Evolutionary conservation across 2,888 invertebrate species (phyloP).

Genomic region (Biston stratarius): DNA sequence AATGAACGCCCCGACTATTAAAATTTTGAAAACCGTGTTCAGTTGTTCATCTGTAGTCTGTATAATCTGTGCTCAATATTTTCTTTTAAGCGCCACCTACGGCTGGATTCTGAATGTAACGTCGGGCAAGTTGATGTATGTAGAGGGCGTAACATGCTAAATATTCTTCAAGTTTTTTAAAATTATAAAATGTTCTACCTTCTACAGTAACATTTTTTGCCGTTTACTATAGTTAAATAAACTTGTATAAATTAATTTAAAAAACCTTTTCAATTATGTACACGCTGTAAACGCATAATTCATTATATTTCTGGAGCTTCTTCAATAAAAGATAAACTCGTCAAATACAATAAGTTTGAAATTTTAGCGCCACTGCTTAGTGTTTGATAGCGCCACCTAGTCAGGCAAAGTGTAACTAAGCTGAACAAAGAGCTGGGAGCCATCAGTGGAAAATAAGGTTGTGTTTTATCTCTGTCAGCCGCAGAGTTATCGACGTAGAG

Average conservation of each 20-base stretch:
- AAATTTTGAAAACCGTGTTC: too few species aligned
- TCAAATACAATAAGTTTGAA: neutral
- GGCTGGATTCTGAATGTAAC: neutral
- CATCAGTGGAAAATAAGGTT: constrained; percentile 80
- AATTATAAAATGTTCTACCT: neutral
- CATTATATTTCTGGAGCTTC: neutral
- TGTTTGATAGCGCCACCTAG: constrained; percentile 62
- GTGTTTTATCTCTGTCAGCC: constrained; percentile 77
- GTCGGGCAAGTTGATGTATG: neutral
- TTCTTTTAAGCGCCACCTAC: neutral
- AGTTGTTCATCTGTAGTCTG: neutral
- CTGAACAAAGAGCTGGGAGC: constrained; percentile 83
- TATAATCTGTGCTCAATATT: neutral
- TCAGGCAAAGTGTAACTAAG: constrained; percentile 56
- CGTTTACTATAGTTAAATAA: neutral
- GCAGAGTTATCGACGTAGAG: constrained; percentile 50
- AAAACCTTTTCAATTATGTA: too few species aligned
- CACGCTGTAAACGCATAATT: neutral
- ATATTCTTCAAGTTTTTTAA: too few species aligned
- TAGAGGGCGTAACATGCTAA: neutral
- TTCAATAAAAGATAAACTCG: neutral
- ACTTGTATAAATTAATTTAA: too few species aligned
- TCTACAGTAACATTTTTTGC: neutral
- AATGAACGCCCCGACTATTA: too few species aligned
- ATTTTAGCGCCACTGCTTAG: constrained; percentile 32